A percentile compares a stretch with the other conserved stretches of the same genome.
These are phyloP conservation scores for Drosophila suboccidentalis DNA, from an alignment of 2,888 invertebrate species.

Conservation along the genomic window DNA sequence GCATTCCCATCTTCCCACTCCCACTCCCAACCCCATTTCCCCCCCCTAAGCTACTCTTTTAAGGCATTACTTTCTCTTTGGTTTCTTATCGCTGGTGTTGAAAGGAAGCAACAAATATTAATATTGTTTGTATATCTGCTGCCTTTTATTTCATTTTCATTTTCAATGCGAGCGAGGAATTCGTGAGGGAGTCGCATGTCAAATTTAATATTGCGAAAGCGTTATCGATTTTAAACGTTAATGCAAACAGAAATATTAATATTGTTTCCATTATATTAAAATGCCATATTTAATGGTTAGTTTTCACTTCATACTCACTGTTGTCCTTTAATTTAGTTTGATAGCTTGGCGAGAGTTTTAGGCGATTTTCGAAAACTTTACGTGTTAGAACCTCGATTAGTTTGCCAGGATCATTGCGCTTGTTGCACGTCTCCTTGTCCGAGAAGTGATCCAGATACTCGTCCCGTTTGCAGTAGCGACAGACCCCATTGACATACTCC, in stretches of 20 bases:
- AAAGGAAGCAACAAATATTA: conserved; percentile 73
- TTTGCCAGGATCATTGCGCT: conserved; percentile 56
- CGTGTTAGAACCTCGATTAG: conserved; percentile 54
- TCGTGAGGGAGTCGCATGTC: conserved; percentile 37
- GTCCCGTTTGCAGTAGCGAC: conserved; percentile 67
- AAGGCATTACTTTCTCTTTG: conserved; percentile 35
- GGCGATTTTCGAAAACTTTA: conserved; percentile 57
- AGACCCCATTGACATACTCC: conserved; percentile 67
- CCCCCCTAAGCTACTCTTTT: conserved; percentile 11
- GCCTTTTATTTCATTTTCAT: conserved; percentile 59
- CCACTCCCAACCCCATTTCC: background rate
- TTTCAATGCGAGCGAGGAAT: conserved; percentile 24
- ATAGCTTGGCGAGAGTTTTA: conserved; percentile 31
- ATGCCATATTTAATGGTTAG: background rate
- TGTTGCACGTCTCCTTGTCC: conserved; percentile 68
- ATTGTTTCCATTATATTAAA: conserved; percentile 10
- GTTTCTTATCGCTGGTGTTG: conserved; percentile 58
- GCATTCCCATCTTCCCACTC: conserved; percentile 24
- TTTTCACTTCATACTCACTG: conserved; percentile 35
- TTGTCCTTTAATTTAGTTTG: conserved; percentile 16
- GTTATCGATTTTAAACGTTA: conserved; percentile 33
- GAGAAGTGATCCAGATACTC: conserved; percentile 71
- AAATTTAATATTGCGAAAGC: conserved; percentile 60
- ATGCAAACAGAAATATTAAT: conserved; percentile 10
- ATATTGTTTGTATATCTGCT: conserved; percentile 66